A percentile compares a stretch with the other conserved stretches of the same genome.
phyloP scores from a whole-genome alignment of 2,113 vertebrate genomes.

The Thalassarche chlororhynchos region DNA sequence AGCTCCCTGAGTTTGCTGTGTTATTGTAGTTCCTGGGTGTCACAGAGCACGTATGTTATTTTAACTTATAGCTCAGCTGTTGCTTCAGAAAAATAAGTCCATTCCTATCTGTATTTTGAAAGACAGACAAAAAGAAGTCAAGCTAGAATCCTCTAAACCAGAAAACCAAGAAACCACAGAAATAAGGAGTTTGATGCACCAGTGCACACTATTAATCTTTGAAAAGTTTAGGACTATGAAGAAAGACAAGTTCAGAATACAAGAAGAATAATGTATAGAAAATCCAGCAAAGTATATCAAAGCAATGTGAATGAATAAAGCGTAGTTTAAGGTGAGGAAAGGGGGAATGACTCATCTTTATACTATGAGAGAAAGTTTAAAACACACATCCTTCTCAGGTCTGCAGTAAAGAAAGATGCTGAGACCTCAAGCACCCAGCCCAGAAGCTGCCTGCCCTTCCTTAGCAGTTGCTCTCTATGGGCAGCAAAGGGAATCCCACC shows the following conservation, averaged over 20 bases:
- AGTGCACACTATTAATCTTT: neutral
- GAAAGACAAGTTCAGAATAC: neutral
- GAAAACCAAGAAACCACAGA: slow-evolving; percentile 41
- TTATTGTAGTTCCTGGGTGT: neutral
- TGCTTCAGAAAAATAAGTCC: neutral
- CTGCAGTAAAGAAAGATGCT: neutral
- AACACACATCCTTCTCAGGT: neutral
- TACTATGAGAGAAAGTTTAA: neutral
- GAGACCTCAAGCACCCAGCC: neutral
- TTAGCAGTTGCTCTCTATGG: neutral
- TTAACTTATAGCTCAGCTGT: neutral
- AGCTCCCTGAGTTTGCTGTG: neutral
- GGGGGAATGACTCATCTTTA: neutral
- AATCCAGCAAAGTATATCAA: neutral
- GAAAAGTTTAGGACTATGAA: neutral
- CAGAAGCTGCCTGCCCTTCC: neutral
- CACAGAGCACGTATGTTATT: neutral
- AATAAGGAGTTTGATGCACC: slow-evolving; percentile 39
- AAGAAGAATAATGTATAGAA: neutral
- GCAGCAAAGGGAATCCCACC: neutral
- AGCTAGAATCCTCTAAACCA: neutral
- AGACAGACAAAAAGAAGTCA: neutral
- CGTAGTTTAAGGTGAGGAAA: neutral
- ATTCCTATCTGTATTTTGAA: neutral
- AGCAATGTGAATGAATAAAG: neutral